Conservation (phyloP, 1,140 invertebrate genomes). For the Aphis gossypii region DNA sequence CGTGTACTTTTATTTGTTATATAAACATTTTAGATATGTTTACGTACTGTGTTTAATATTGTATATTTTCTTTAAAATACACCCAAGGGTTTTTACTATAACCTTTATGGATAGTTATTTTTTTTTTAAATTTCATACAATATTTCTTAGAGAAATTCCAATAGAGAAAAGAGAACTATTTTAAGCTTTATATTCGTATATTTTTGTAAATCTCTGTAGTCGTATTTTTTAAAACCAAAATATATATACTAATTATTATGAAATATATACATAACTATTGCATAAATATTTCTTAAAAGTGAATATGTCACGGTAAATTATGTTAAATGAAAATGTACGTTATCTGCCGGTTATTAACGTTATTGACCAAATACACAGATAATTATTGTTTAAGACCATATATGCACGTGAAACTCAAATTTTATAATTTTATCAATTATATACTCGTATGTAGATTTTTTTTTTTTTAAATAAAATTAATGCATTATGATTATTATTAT, state of each 20-base stretch:
- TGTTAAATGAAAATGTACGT: too few relatives aligned
- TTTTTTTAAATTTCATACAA: neutral
- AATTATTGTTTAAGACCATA: too few relatives aligned
- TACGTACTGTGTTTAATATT: neutral
- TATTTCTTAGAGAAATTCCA: neutral
- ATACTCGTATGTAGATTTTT: too few relatives aligned
- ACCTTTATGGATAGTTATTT: neutral
- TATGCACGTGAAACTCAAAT: too few relatives aligned
- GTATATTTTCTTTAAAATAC: neutral
- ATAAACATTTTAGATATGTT: neutral
- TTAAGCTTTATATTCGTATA: neutral
- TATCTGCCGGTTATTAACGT: too few relatives aligned
- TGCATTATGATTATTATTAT: too few relatives aligned
- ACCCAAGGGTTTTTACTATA: neutral
- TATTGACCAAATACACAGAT: too few relatives aligned
- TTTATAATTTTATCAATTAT: too few relatives aligned
- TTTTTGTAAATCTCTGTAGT: neutral
- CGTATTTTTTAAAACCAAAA: neutral
- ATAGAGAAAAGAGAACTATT: neutral
- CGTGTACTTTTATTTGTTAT: neutral
- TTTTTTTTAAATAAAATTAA: too few relatives aligned
- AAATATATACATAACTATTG: neutral
- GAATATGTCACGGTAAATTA: too few relatives aligned
- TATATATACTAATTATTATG: neutral
- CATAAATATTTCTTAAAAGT: neutral